phyloP scores from a whole-genome alignment of 2,888 invertebrate genomes.

The Zonitis immaculata region DNA sequence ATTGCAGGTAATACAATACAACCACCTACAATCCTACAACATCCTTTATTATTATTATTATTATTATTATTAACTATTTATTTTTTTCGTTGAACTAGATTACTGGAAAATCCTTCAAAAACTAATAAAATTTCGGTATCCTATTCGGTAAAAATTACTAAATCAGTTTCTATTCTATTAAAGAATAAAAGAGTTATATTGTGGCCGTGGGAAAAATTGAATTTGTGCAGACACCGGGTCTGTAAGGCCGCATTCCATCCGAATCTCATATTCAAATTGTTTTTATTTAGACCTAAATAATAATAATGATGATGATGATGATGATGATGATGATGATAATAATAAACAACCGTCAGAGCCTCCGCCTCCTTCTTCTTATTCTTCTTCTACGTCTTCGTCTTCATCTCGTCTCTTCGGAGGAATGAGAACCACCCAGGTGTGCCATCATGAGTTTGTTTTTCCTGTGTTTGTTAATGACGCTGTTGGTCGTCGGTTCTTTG shows the following conservation, averaged over 20 bases:
- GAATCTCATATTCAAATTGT: conserved; percentile 39
- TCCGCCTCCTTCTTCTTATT: not conserved
- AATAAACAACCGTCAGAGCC: not conserved
- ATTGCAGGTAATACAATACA: conserved; percentile 36
- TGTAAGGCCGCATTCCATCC: conserved; percentile 44
- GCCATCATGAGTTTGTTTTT: conserved; percentile 47
- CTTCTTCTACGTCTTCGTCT: not conserved
- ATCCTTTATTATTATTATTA: not conserved
- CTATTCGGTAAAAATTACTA: no score
- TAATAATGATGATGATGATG: conserved; percentile 13
- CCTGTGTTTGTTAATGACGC: conserved; percentile 50
- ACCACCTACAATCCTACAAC: conserved; percentile 6
- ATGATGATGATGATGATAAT: conserved; percentile 13
- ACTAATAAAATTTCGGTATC: no score
- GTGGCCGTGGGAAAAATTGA: conserved; percentile 10
- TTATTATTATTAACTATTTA: no score
- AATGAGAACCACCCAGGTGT: conserved; percentile 47
- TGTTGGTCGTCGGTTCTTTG: conserved; percentile 40
- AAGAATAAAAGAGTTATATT: no score
- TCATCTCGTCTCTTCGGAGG: no score
- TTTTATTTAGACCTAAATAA: conserved; percentile 35
- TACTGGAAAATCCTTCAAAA: not conserved
- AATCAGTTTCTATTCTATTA: no score
- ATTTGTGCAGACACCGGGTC: conserved; percentile 43
- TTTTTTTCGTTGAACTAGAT: conserved; percentile 18